Base-by-base conservation (phyloP, 2,113 vertebrate species). In the Tetraodon nigroviridis region DNA sequence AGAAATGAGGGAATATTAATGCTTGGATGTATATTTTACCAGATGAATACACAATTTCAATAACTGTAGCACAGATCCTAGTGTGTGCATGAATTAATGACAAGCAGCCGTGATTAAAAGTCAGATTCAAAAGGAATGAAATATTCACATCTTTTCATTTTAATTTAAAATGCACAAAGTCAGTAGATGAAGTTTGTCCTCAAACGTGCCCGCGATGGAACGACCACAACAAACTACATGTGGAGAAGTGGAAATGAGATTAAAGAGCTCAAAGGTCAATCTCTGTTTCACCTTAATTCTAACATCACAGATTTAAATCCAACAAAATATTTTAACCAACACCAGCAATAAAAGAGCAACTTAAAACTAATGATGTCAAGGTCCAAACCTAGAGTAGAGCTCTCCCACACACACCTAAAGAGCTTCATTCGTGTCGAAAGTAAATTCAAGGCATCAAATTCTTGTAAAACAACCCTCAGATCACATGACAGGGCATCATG, bases 131-230 rank as follows among this genome's bases (percentile, higher is more conserved):
- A 89, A 67, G 42, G 87, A 87, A 89, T 87, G 47, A 55, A 89
- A 87, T 87, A 85, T 87, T 88, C 67, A 5, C 60, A 84, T 87
- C 87, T 79, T 89, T 91, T 86, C 63, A 89, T 85, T 81, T 41
- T 82, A 75, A 82, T 87, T 74, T 73, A 63, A 81, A 79, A 77
- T 80, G 55, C 75, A 73, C 52, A 69, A 63, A 79, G 73, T 60
- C 67, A 51, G 75, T 72, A 71, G 56, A 71, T 68, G 64, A 11
- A 37, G 32, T 37, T 37, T 3, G 3, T 37, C 7, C 11, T 1
- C 3, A 12, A 37, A 37, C 32, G 12, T 37, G 32, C 11, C 32
- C 2, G 32, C 12, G 32, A 37, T 8, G 11, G 32, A 11, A 37
- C 1, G 3, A 10, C 32, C 32, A 37, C 32, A 7, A 1, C 32